Conservation (phyloP, 2,797 vertebrate species). For the Aldrovandia affinis region DNA sequence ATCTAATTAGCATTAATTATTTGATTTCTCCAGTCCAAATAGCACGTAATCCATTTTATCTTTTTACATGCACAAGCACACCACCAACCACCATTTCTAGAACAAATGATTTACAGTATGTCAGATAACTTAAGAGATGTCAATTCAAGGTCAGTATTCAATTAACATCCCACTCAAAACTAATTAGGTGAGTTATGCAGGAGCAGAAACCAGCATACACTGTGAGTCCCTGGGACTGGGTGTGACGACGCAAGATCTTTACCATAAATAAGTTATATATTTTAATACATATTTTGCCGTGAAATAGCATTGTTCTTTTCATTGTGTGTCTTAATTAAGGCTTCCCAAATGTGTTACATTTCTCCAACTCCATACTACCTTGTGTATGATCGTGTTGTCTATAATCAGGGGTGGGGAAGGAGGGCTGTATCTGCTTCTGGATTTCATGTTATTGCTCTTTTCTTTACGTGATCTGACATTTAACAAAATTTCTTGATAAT, state of each 20-base stretch:
- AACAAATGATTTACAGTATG: background rate
- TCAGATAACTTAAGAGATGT: background rate
- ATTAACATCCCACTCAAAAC: background rate
- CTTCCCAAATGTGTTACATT: too few species aligned
- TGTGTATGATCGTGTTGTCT: too few species aligned
- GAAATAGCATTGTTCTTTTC: too few species aligned
- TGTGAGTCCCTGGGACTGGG: background rate
- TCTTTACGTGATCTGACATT: too few species aligned
- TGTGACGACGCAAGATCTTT: background rate
- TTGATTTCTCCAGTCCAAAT: background rate
- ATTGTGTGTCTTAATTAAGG: too few species aligned
- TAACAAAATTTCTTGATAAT: too few species aligned
- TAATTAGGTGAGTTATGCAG: background rate
- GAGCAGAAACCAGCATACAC: background rate
- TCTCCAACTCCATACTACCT: too few species aligned
- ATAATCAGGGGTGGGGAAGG: too few species aligned
- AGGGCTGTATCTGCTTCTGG: too few species aligned
- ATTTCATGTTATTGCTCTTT: too few species aligned
- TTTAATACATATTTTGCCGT: too few species aligned
- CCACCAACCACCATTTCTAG: background rate
- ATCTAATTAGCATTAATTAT: background rate
- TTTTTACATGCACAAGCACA: background rate
- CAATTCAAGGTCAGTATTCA: background rate
- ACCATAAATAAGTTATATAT: too few species aligned
- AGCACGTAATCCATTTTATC: background rate